phyloP scores from a whole-genome alignment of 2,113 vertebrate species.

The Hemiprocne comata region DNA sequence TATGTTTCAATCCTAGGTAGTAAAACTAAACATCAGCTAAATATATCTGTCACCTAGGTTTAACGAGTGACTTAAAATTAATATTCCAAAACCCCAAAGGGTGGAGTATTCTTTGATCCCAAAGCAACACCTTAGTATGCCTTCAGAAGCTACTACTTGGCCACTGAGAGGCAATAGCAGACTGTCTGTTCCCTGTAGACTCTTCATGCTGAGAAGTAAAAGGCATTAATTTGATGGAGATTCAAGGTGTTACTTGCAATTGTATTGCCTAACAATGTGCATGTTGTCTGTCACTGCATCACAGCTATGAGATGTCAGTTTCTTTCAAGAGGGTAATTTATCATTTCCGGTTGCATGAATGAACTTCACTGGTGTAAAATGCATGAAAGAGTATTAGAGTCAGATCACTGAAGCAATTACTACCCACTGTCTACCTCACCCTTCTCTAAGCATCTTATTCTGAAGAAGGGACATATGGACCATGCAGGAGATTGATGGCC shows the following conservation, averaged over 20 bases:
- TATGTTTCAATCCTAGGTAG: background rate
- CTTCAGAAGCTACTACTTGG: background rate
- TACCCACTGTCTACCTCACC: background rate
- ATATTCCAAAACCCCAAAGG: background rate
- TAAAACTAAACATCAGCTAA: background rate
- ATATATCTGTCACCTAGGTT: background rate
- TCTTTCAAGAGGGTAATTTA: background rate
- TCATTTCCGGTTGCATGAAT: background rate
- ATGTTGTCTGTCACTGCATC: background rate
- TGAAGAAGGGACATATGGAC: background rate
- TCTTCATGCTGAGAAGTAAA: background rate
- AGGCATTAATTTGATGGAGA: background rate
- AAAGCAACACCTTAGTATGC: background rate
- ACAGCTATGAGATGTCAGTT: background rate
- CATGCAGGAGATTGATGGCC: background rate
- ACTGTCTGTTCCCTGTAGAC: background rate
- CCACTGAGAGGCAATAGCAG: background rate
- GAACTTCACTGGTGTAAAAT: background rate
- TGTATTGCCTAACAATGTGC: background rate
- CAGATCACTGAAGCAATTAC: background rate
- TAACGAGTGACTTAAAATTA: background rate
- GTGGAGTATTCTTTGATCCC: background rate
- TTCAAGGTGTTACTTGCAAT: background rate
- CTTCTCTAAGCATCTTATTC: background rate
- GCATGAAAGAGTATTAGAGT: background rate